These are phyloP conservation scores for Trinectes maculatus DNA, from an alignment of 2,113 vertebrate species.

Conservation along the genomic window DNA sequence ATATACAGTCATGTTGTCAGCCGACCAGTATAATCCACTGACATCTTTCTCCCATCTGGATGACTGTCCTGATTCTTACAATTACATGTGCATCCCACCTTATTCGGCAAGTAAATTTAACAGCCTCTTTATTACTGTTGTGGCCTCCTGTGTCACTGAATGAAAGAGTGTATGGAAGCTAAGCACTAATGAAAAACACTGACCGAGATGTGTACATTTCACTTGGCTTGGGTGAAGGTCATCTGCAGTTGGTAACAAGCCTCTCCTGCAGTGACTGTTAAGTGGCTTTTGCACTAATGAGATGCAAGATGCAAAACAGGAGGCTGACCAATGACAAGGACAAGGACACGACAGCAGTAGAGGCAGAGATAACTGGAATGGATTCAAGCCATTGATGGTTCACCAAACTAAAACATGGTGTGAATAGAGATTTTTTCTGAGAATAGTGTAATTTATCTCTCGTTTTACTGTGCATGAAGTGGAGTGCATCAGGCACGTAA, in stretches of 20 bases:
- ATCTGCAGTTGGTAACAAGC: slow-evolving; percentile 8
- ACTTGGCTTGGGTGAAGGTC: slow-evolving; percentile 50
- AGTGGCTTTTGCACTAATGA: slow-evolving; percentile 60
- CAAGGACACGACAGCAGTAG: slow-evolving; percentile 32
- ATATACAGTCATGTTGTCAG: slow-evolving; percentile 13
- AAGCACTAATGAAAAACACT: slow-evolving; percentile 1
- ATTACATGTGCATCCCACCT: slow-evolving; percentile 50
- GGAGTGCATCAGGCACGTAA: slow-evolving; percentile 8
- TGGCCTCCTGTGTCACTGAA: slow-evolving; percentile 25
- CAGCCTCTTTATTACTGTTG: slow-evolving; percentile 42
- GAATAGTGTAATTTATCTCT: slow-evolving; percentile 2
- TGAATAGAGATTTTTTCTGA: too few species aligned
- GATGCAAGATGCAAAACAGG: slow-evolving; percentile 66
- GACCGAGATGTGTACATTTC: slow-evolving; percentile 19
- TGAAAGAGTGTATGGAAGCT: neutral
- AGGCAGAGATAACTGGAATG: slow-evolving; percentile 27
- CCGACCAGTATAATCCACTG: slow-evolving; percentile 50
- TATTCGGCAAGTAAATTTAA: slow-evolving; percentile 56
- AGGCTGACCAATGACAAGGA: slow-evolving; percentile 41
- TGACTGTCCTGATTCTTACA: slow-evolving; percentile 53
- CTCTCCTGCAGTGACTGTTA: slow-evolving; percentile 42
- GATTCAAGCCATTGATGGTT: slow-evolving; percentile 13
- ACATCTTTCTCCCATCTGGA: slow-evolving; percentile 59
- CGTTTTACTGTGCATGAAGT: neutral
- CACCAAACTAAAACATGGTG: neutral